Percentiles rank a stretch among this genome's conserved stretches.
Conservation (phyloP, 2,888 invertebrate species). For the Xanthia icteritia region DNA sequence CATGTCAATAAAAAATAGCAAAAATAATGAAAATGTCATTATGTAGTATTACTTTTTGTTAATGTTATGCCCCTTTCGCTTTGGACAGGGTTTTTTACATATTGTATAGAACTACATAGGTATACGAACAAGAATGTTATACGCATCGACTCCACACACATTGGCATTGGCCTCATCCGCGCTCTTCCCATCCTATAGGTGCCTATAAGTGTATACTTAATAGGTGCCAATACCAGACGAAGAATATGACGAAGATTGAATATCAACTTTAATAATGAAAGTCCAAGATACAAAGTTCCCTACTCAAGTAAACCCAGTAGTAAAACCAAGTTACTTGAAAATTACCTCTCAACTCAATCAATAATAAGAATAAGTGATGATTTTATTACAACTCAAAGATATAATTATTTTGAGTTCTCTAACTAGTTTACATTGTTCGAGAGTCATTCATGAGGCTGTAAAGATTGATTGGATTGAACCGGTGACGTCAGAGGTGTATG, state of each 20-base stretch:
- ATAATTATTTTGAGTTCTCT: slow-evolving; percentile 28
- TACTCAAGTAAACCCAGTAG: background rate
- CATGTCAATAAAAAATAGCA: too few relatives aligned
- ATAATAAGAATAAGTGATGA: slow-evolving; percentile 14
- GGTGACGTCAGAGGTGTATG: slow-evolving; percentile 15
- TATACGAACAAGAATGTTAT: too few relatives aligned
- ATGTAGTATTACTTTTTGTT: too few relatives aligned
- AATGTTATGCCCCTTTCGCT: too few relatives aligned
- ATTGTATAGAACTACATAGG: too few relatives aligned
- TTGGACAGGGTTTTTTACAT: too few relatives aligned
- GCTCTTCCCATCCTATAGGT: too few relatives aligned
- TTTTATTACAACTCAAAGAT: slow-evolving; percentile 22
- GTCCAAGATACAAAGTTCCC: background rate
- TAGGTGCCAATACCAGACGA: background rate
- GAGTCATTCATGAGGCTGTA: slow-evolving; percentile 16
- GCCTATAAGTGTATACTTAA: too few relatives aligned
- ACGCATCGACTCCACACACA: too few relatives aligned
- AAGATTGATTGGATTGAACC: slow-evolving; percentile 28
- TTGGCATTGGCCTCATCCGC: too few relatives aligned
- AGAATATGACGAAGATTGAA: background rate
- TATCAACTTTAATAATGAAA: background rate
- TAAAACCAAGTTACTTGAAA: slow-evolving; percentile 6
- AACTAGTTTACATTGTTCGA: slow-evolving; percentile 36
- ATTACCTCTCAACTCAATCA: slow-evolving; percentile 26
- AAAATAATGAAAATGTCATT: too few relatives aligned